Conservation (phyloP, 2,888 invertebrate species). For the Drosophila recens region DNA sequence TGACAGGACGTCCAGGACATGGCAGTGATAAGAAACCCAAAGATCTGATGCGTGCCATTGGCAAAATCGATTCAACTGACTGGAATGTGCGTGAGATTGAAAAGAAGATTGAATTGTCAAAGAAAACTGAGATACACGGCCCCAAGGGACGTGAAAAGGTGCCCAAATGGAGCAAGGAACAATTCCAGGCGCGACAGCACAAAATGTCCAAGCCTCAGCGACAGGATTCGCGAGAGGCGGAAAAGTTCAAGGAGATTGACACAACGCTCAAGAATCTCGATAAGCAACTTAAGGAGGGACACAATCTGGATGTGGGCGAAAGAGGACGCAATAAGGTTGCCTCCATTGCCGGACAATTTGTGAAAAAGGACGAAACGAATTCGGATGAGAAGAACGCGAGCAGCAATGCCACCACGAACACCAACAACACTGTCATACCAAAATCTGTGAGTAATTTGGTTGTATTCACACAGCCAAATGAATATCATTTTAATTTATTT, state of each 20-base stretch:
- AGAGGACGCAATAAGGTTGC: conserved; percentile 92
- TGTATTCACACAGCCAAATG: conserved; percentile 19
- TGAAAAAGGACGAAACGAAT: conserved; percentile 84
- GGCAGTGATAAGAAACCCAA: conserved; percentile 92
- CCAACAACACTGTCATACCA: conserved; percentile 78
- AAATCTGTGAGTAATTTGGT: conserved; percentile 85
- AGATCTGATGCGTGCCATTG: conserved; percentile 94
- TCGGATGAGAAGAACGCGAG: conserved; percentile 83
- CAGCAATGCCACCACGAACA: conserved; percentile 69
- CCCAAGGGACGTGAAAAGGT: conserved; percentile 89
- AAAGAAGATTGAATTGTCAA: conserved; percentile 91
- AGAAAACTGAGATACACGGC: conserved; percentile 84
- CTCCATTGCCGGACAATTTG: conserved; percentile 93
- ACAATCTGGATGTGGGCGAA: conserved; percentile 88
- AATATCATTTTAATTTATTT: conserved; percentile 31
- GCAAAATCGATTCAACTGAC: conserved; percentile 94
- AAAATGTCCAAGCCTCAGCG: conserved; percentile 89
- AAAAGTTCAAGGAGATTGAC: conserved; percentile 91
- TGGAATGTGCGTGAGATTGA: conserved; percentile 97
- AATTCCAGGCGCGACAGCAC: conserved; percentile 89
- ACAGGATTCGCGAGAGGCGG: conserved; percentile 87
- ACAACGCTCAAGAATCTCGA: conserved; percentile 90
- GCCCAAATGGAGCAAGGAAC: conserved; percentile 96
- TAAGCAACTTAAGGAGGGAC: conserved; percentile 92
- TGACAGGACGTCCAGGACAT: conserved; percentile 87